Evolutionary conservation across 2,113 vertebrate genomes (phyloP).

Genomic region (Chaenocephalus aceratus): DNA sequence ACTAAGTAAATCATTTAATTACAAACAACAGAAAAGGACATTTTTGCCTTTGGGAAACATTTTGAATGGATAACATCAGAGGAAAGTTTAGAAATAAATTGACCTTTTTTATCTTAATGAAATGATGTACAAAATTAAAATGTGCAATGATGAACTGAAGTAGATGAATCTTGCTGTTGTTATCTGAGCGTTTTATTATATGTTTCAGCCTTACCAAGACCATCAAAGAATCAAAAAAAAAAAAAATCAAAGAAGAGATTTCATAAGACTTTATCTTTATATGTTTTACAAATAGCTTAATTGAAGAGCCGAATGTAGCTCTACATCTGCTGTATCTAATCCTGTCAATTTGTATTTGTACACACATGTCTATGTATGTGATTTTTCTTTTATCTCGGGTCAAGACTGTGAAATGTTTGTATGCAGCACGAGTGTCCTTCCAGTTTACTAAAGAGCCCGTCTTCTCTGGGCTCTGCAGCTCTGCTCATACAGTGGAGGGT

Average conservation of each 20-base stretch:
- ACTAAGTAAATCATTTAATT: neutral
- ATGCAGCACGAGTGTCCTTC: slow-evolving; percentile 17
- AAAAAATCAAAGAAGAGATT: too few species aligned
- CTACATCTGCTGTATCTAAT: neutral
- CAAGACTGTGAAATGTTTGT: slow-evolving; percentile 31
- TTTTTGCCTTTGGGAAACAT: neutral
- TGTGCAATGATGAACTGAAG: neutral
- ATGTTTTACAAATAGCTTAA: neutral
- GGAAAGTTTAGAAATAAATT: too few species aligned
- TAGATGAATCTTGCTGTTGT: neutral
- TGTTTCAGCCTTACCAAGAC: neutral
- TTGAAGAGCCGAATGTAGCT: neutral
- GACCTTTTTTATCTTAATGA: neutral
- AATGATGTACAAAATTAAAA: neutral
- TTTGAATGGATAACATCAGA: neutral
- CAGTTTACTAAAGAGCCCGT: neutral
- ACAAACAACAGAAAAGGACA: neutral
- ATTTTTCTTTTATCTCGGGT: neutral
- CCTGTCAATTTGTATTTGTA: neutral
- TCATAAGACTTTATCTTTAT: too few species aligned
- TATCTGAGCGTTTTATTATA: neutral
- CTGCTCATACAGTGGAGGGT: slow-evolving; percentile 51
- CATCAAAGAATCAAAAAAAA: neutral
- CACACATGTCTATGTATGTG: neutral
- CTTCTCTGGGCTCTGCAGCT: neutral